phyloP scores from a whole-genome alignment of 2,113 vertebrate species.

The Phocoena sinus region DNA sequence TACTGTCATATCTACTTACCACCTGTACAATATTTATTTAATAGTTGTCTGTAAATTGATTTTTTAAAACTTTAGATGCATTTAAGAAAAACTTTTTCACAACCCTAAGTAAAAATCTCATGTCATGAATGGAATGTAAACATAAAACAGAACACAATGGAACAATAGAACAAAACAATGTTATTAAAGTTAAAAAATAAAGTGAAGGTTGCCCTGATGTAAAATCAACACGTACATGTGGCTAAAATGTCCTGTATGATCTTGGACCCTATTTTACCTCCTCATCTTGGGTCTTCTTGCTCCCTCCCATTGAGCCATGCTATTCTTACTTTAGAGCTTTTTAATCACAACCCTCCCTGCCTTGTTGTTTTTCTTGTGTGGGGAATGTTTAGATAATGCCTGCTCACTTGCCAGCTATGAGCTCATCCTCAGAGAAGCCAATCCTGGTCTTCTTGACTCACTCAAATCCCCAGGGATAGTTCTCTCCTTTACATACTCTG shows the following conservation, averaged over 20 bases:
- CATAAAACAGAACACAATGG: not conserved
- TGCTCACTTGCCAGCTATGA: not conserved
- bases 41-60: not conserved
- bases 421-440: not conserved
- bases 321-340: not conserved
- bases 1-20: not conserved
- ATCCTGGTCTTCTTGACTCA: not conserved
- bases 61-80: not conserved
- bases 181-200: not conserved
- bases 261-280: not conserved
- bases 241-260: not conserved
- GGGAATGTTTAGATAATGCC: not conserved
- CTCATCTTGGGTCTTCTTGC: not conserved
- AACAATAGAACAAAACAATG: not conserved
- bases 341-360: not conserved
- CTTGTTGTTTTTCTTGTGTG: not conserved
- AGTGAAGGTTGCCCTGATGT: not conserved
- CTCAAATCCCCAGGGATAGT: not conserved
- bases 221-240: not conserved
- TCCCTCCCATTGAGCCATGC: fast-evolving
- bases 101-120: not conserved
- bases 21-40: not conserved
- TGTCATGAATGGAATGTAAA: not conserved
- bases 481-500: not conserved
- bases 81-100: not conserved